phyloP scores from a whole-genome alignment of 1,140 invertebrate genomes.

The Elymnias hypermnestra region DNA sequence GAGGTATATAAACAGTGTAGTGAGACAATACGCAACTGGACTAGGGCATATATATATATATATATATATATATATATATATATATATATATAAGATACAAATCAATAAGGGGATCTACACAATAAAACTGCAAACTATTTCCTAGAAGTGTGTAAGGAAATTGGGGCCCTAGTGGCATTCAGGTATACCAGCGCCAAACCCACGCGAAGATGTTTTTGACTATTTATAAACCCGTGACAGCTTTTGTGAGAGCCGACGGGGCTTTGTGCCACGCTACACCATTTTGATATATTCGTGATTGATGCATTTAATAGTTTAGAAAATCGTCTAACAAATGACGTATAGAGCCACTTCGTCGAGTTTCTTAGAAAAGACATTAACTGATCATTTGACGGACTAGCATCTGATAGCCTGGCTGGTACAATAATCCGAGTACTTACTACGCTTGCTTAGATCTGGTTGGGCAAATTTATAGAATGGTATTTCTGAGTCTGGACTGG shows the following conservation, averaged over 20 bases:
- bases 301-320: slow-evolving; percentile 20
- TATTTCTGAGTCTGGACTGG: no score
- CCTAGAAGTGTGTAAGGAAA: background rate
- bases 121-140: no score
- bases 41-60: no score
- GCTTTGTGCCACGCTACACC: slow-evolving; percentile 16
- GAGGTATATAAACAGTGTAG: no score
- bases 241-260: slow-evolving; percentile 25
- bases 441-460: no score
- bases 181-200: slow-evolving; percentile 23
- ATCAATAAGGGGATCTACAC: no score
- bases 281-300: slow-evolving; percentile 19
- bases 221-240: slow-evolving; percentile 29
- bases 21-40: no score
- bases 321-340: slow-evolving; percentile 6
- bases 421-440: no score
- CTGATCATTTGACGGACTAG: background rate
- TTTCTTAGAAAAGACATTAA: slow-evolving; percentile 5
- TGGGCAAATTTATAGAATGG: no score
- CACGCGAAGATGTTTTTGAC: slow-evolving; percentile 24
- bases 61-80: no score
- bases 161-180: background rate
- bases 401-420: no score
- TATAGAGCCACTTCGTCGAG: background rate
- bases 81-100: no score